phyloP scores from a whole-genome alignment of 2,797 vertebrate species.

The Acanthopagrus latus region DNA sequence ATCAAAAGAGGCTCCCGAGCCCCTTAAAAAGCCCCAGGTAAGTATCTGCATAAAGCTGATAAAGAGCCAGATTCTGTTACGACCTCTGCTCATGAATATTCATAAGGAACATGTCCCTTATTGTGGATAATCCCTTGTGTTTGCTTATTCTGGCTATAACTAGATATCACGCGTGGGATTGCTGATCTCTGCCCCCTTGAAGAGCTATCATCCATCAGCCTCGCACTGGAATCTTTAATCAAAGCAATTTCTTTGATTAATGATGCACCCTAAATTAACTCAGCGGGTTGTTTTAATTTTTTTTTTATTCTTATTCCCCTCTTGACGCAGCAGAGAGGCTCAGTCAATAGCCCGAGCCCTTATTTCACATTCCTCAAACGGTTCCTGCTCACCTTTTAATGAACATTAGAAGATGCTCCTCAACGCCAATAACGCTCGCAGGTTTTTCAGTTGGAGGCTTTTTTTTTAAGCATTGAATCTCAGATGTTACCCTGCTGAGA shows the following conservation, averaged over 20 bases:
- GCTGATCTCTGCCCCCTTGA: conserved; percentile 52
- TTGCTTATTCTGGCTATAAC: conserved; percentile 62
- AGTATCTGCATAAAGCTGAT: conserved; percentile 56
- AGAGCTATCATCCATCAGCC: conserved; percentile 54
- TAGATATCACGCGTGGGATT: conserved; percentile 56
- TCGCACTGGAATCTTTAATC: conserved; percentile 57
- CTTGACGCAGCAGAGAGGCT: conserved; percentile 6
- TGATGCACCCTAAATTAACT: conserved; percentile 48
- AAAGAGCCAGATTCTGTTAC: conserved; percentile 53
- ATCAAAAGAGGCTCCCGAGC: conserved; percentile 53
- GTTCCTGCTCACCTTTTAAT: conserved; percentile 42
- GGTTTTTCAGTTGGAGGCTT: conserved; percentile 16
- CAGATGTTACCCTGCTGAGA: conserved; percentile 12
- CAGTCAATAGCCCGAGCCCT: conserved; percentile 14
- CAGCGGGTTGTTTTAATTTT: neutral
- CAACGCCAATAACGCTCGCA: neutral
- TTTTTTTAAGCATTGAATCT: conserved; percentile 14
- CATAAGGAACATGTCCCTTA: conserved; percentile 64
- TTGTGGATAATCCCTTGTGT: conserved; percentile 72
- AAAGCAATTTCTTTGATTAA: conserved; percentile 69
- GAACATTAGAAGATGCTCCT: conserved; percentile 34
- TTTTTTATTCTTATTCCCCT: neutral
- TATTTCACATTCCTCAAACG: conserved; percentile 37
- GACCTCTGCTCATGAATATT: conserved; percentile 72
- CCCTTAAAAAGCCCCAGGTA: conserved; percentile 54